Conservation (phyloP, 2,888 invertebrate species). For the Ametastegia equiseti region DNA sequence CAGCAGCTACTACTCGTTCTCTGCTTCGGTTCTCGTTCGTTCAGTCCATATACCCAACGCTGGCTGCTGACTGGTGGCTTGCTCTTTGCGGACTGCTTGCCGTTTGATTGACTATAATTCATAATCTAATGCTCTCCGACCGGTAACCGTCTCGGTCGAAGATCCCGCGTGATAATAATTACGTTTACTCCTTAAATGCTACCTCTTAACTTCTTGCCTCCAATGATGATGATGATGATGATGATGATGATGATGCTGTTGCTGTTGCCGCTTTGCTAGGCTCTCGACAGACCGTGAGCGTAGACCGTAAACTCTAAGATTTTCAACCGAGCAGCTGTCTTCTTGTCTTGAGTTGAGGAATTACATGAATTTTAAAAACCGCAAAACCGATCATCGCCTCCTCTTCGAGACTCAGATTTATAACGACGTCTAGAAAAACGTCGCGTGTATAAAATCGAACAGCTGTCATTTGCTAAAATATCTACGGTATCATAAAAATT, state of each 20-base stretch:
- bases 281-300: slow-evolving; percentile 40
- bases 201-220: slow-evolving; percentile 45
- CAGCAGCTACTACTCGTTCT: too few species aligned
- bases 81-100: too few species aligned
- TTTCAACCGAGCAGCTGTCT: slow-evolving; percentile 22
- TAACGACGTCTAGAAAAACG: background rate
- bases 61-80: too few species aligned
- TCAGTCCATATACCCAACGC: too few species aligned
- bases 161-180: slow-evolving; percentile 40
- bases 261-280: background rate
- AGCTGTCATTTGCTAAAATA: background rate
- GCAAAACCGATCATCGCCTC: slow-evolving; percentile 53
- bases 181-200: slow-evolving; percentile 46
- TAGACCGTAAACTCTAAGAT: slow-evolving; percentile 10
- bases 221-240: too few species aligned
- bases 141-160: background rate
- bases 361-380: slow-evolving; percentile 1
- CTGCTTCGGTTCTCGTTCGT: too few species aligned
- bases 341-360: background rate
- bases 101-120: slow-evolving; percentile 45
- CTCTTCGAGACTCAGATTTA: slow-evolving; percentile 11
- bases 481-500: background rate
- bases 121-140: slow-evolving; percentile 34
- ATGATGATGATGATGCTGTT: background rate
- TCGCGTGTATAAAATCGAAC: background rate